Evolutionary conservation across 2,888 invertebrate species (phyloP).

Genomic region (Cepaea hortensis): DNA sequence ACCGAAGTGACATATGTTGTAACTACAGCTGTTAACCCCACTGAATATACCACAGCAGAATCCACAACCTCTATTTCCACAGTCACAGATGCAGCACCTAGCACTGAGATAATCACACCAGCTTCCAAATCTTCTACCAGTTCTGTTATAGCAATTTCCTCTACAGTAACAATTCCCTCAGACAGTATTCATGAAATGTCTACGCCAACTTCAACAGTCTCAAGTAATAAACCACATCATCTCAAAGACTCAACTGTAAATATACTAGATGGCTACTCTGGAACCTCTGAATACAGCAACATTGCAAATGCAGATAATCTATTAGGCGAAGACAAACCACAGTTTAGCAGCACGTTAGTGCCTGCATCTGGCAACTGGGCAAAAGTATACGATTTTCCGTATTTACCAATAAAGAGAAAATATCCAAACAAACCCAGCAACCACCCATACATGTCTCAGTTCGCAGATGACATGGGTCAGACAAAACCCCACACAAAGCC

Average conservation of each 20-base stretch:
- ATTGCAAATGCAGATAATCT: background rate
- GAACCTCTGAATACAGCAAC: background rate
- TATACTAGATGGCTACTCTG: background rate
- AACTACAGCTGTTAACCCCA: background rate
- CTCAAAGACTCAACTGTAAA: background rate
- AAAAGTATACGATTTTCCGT: background rate
- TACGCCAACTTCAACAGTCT: background rate
- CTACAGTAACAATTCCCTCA: background rate
- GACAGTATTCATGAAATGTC: background rate
- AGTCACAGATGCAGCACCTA: background rate
- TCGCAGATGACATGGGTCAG: background rate
- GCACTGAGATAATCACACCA: background rate
- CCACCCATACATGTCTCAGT: background rate
- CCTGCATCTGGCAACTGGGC: background rate
- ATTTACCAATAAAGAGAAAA: background rate
- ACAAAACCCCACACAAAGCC: background rate
- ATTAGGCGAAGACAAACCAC: too few relatives aligned
- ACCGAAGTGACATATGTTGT: background rate
- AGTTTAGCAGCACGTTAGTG: background rate
- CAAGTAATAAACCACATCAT: background rate
- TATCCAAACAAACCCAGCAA: background rate
- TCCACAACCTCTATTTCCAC: background rate
- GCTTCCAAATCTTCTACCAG: background rate
- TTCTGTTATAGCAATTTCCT: background rate
- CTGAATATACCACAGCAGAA: background rate